phyloP scores from a whole-genome alignment of 2,888 invertebrate genomes.

The Chelonus formosanus region DNA sequence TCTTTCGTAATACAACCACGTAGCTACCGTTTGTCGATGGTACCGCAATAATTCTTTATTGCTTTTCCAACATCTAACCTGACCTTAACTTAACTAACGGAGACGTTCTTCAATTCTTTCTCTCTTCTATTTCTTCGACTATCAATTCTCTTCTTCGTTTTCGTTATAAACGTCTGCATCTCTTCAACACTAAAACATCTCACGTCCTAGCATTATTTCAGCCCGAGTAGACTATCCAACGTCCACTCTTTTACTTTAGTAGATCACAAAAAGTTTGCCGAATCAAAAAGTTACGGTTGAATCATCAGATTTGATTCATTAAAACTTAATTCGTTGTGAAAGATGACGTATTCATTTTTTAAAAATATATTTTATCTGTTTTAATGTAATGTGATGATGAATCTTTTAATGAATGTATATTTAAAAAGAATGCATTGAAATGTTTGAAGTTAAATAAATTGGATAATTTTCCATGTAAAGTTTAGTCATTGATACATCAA shows the following conservation, averaged over 20 bases:
- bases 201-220: slow-evolving; percentile 42
- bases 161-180: slow-evolving; percentile 36
- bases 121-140: slow-evolving; percentile 39
- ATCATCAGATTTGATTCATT: slow-evolving; percentile 45
- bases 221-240: slow-evolving; percentile 33
- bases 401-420: too few species aligned
- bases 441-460: too few species aligned
- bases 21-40: slow-evolving; percentile 65
- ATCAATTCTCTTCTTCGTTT: slow-evolving; percentile 36
- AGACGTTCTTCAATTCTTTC: slow-evolving; percentile 39
- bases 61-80: slow-evolving; percentile 56
- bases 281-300: slow-evolving; percentile 33
- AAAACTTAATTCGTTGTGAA: too few species aligned
- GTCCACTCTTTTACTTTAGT: slow-evolving; percentile 35
- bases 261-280: slow-evolving; percentile 39
- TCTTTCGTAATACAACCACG: slow-evolving; percentile 63
- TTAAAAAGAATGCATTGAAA: too few species aligned
- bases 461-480: neutral
- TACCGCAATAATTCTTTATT: slow-evolving; percentile 66
- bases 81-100: slow-evolving; percentile 48
- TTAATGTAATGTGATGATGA: too few species aligned
- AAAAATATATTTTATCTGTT: too few species aligned
- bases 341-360: too few species aligned
- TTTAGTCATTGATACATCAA: neutral
- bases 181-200: slow-evolving; percentile 40